phyloP scores from a whole-genome alignment of 1,140 invertebrate species.

The Hyposmocoma kahamanoa region DNA sequence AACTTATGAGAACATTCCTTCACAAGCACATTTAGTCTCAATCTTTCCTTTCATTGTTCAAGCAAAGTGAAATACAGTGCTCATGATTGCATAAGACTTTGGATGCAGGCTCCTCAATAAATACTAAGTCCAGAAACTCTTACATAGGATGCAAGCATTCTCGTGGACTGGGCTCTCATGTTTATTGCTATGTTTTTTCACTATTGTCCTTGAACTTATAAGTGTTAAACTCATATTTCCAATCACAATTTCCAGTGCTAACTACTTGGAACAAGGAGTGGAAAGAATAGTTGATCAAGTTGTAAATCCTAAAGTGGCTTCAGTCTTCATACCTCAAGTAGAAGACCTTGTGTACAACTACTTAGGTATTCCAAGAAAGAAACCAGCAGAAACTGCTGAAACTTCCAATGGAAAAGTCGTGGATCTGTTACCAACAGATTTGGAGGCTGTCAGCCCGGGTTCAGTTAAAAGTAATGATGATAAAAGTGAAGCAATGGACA shows the following conservation, averaged over 20 bases:
- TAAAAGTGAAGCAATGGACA: constrained; percentile 49
- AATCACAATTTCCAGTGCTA: constrained; percentile 81
- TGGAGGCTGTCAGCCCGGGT: constrained; percentile 86
- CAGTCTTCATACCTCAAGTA: constrained; percentile 91
- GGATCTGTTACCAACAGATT: constrained; percentile 81
- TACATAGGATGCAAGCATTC: no score
- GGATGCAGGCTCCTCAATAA: no score
- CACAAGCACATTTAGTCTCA: no score
- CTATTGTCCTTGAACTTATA: no score
- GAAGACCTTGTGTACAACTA: constrained; percentile 92
- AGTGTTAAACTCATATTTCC: no score
- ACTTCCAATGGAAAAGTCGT: constrained; percentile 56
- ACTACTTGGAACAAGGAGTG: constrained; percentile 88
- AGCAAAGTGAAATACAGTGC: no score
- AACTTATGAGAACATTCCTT: no score
- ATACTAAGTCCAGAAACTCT: no score
- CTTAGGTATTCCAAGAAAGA: constrained; percentile 79
- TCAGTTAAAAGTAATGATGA: constrained; percentile 77
- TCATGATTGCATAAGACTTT: no score
- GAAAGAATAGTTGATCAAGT: constrained; percentile 96
- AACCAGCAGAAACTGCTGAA: constrained; percentile 31
- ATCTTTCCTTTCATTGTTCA: no score
- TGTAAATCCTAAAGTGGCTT: constrained; percentile 92
- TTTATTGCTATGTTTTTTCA: no score
- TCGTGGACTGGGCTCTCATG: no score